Evolutionary conservation across 2,888 invertebrate genomes (phyloP), one percentile per base, ranked within the genome.

Genomic region (Bugulina stolonifera): DNA sequence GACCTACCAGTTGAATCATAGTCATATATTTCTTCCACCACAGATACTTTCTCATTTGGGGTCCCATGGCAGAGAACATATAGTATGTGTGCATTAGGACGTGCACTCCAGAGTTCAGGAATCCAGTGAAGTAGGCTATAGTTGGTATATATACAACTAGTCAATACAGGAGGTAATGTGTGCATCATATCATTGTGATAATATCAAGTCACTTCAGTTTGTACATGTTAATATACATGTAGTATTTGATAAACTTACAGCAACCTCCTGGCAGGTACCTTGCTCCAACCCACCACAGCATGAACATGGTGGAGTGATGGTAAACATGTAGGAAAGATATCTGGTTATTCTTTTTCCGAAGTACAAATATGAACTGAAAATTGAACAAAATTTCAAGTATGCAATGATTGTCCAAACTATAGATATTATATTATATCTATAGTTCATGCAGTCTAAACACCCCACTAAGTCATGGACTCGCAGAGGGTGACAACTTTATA

Each of bases 21-120:
- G 83, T 83, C 78, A 84, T 80, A 76, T 84, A 83, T 43, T 77
- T 78, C 75, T 84, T 83, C 83, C 84, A 84, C 84, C 84, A 84
- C 32, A 84, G 78, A 75, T 81, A 83, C 74, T 80, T 83, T 76
- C 82, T 83, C 78, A 81, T 78, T 3, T 76, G 74, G 1, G 82
- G 83, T 69, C 83, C 83, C 75, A 83, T 75, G 27, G 82, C 80
- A 2, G 82, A 76, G 71, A 84, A 76, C 43, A 80, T 76, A 75
- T 83, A 84, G 76, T 84, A 84, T 23, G 78, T 75, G 76, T 84
- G 83, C 84, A 84, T 84, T 71, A 83, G 69, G 3, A 81, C 76
- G 74, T 84, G 84, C 71, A 84, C 79, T 29, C 79, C 78, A 70
- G 79, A 79, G 79, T 83, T 84, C 71, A 83, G 76, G 73, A 80